Conservation (phyloP, 2,888 invertebrate species). For the Smittia aterrima region DNA sequence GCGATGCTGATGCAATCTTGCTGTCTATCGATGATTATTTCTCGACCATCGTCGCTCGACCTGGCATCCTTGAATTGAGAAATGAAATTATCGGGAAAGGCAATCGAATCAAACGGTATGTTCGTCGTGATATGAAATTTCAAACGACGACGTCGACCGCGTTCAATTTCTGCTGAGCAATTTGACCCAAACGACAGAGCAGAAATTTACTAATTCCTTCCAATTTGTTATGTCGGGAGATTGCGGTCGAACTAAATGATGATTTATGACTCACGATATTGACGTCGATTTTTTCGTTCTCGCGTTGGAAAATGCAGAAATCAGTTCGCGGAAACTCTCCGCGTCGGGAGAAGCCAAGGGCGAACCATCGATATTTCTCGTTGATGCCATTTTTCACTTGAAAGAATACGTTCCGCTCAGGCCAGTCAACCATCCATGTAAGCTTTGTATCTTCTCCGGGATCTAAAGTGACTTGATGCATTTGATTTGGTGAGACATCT, state of each 20-base stretch:
- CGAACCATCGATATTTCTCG: constrained; percentile 67
- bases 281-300: constrained; percentile 48
- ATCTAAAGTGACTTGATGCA: constrained; percentile 33
- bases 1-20: constrained; percentile 72
- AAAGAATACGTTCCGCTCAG: constrained; percentile 54
- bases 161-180: no score
- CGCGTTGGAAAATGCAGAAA: constrained; percentile 76
- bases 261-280: constrained; percentile 42
- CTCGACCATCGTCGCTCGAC: constrained; percentile 64
- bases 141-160: no score
- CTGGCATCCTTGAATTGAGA: constrained; percentile 64
- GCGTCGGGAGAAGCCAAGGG: constrained; percentile 81
- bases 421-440: constrained; percentile 50
- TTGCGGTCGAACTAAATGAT: constrained; percentile 5
- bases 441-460: constrained; percentile 21
- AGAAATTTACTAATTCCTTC: neutral
- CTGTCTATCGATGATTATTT: constrained; percentile 63
- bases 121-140: neutral
- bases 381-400: constrained; percentile 54
- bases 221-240: neutral
- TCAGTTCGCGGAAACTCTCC: constrained; percentile 73
- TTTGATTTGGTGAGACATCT: constrained; percentile 36
- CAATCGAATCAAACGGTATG: neutral
- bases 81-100: neutral
- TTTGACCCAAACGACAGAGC: no score